Conservation (phyloP, 2,888 invertebrate species). For the Dynastes grantii region DNA sequence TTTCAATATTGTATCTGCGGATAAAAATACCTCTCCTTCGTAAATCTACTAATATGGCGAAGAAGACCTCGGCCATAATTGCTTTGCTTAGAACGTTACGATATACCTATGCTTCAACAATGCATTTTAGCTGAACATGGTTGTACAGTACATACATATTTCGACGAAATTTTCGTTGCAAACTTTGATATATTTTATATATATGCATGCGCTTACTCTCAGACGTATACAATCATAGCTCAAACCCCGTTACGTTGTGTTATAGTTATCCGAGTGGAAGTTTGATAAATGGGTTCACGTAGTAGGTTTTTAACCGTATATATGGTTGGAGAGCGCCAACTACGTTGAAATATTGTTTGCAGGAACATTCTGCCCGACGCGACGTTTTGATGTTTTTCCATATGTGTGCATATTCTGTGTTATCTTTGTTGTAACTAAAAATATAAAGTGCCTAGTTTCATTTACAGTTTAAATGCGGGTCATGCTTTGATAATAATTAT, state of each 20-base stretch:
- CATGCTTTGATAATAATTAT: background rate
- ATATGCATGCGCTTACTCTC: background rate
- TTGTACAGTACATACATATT: slow-evolving; percentile 13
- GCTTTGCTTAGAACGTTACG: too few species aligned
- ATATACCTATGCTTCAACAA: too few species aligned
- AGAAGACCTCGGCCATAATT: too few species aligned
- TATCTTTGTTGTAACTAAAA: background rate
- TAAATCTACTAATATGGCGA: too few species aligned
- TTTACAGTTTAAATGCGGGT: background rate
- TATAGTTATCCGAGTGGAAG: slow-evolving; percentile 19
- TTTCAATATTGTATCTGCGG: too few species aligned
- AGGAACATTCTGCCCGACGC: background rate
- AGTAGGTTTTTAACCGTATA: slow-evolving; percentile 3
- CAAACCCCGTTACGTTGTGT: background rate
- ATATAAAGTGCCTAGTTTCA: background rate
- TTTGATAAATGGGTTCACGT: slow-evolving; percentile 18
- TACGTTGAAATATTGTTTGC: slow-evolving; percentile 24
- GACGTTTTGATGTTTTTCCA: background rate
- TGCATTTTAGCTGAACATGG: background rate
- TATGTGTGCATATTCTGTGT: background rate
- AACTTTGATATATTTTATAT: slow-evolving; percentile 21
- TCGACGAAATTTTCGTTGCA: slow-evolving; percentile 1
- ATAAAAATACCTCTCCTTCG: too few species aligned
- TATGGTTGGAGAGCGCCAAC: background rate
- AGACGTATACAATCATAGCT: background rate